Evolutionary conservation across 2,888 invertebrate species (phyloP).

Genomic region (Apotomis capreana): DNA sequence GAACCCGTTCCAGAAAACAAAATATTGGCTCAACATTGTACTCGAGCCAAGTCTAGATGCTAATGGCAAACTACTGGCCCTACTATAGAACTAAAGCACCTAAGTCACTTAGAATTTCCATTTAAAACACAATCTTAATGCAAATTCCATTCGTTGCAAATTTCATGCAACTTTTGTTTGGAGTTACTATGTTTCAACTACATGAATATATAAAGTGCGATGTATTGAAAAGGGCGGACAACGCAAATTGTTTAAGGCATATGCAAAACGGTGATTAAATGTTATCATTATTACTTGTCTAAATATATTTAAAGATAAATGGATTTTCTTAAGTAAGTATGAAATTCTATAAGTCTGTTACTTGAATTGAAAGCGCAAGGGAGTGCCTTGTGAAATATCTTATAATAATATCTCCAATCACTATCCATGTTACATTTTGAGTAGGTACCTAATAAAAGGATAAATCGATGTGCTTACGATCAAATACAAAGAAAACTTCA

Average conservation of each 20-base stretch:
- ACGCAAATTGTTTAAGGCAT: constrained; percentile 27
- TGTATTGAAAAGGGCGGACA: constrained; percentile 32
- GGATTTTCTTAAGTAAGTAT: constrained; percentile 25
- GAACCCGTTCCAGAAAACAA: constrained; percentile 18
- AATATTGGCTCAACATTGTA: constrained; percentile 23
- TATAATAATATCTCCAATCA: constrained; percentile 12
- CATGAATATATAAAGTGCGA: background rate
- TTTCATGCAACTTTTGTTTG: background rate
- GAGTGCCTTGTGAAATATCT: constrained; percentile 5
- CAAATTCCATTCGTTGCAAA: background rate
- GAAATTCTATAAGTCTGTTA: constrained; percentile 24
- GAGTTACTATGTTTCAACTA: background rate
- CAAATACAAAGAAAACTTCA: no score
- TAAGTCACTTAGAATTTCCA: background rate
- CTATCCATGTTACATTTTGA: background rate
- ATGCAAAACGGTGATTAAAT: constrained; percentile 28
- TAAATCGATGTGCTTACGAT: background rate
- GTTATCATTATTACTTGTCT: constrained; percentile 31
- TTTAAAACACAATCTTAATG: background rate
- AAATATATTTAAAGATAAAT: constrained; percentile 20
- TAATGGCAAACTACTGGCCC: constrained; percentile 4
- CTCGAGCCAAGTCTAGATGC: constrained; percentile 16
- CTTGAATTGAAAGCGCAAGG: constrained; percentile 22
- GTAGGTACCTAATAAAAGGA: background rate
- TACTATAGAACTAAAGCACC: background rate